These are phyloP conservation scores for Monochamus alternatus DNA, from an alignment of 2,888 invertebrate species.

Conservation along the genomic window DNA sequence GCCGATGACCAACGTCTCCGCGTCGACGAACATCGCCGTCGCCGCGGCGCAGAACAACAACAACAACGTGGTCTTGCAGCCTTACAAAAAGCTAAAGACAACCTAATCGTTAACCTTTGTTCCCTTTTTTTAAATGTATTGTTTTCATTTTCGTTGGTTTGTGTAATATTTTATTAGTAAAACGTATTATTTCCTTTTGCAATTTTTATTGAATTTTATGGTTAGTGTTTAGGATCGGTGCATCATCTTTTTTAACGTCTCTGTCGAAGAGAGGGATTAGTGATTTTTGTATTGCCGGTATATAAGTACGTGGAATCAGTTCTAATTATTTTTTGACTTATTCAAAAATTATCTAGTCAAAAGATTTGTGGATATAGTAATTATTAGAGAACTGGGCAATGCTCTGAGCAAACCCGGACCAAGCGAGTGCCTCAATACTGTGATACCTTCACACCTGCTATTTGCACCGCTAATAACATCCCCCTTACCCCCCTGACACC, in stretches of 20 bases:
- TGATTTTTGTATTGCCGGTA: constrained; percentile 42
- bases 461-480: constrained; percentile 63
- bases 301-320: constrained; percentile 37
- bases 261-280: constrained; percentile 20
- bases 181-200: constrained; percentile 20
- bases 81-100: constrained; percentile 94
- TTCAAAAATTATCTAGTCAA: constrained; percentile 64
- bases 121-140: constrained; percentile 36
- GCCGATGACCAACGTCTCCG: constrained; percentile 63
- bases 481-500: constrained; percentile 45
- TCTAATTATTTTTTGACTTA: constrained; percentile 38
- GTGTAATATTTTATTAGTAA: constrained; percentile 52
- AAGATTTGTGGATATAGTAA: constrained; percentile 57
- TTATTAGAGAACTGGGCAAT: constrained; percentile 54
- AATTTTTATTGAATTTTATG: constrained; percentile 33
- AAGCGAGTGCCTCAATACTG: constrained; percentile 71
- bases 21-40: constrained; percentile 63
- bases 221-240: constrained; percentile 36
- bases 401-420: constrained; percentile 66
- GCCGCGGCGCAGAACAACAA: constrained; percentile 71
- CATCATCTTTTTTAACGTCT: constrained; percentile 23
- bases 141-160: constrained; percentile 46
- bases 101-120: constrained; percentile 73
- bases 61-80: constrained; percentile 79
- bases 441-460: constrained; percentile 69